phyloP scores from a whole-genome alignment of 2,113 vertebrate genomes.

The Entelurus aequoreus region DNA sequence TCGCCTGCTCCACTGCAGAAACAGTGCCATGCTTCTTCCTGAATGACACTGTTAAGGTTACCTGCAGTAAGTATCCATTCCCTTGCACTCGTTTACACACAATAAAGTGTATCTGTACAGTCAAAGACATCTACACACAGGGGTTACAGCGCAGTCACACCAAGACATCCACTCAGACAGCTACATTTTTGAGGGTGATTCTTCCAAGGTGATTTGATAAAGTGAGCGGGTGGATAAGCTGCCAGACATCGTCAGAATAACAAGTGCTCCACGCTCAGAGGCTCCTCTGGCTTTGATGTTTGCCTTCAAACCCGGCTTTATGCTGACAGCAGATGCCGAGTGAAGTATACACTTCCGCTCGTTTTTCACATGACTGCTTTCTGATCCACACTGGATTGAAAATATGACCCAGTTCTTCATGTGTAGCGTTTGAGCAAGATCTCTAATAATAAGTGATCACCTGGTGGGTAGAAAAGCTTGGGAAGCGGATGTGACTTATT shows the following conservation, averaged over 20 bases:
- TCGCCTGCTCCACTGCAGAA: conserved; percentile 9
- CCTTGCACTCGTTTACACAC: conserved; percentile 19
- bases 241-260: conserved; percentile 65
- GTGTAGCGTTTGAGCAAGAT: conserved; percentile 29
- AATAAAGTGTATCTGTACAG: conserved; percentile 6
- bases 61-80: conserved; percentile 13
- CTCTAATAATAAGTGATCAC: conserved; percentile 29
- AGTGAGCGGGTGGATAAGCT: conserved; percentile 61
- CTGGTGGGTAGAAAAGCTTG: conserved; percentile 22
- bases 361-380: conserved; percentile 42
- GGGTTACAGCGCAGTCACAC: conserved; percentile 46
- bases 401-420: conserved; percentile 36
- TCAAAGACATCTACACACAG: conserved; percentile 11
- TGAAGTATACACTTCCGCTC: conserved; percentile 40
- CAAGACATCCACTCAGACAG: conserved; percentile 40
- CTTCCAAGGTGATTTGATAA: conserved; percentile 69
- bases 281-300: conserved; percentile 63
- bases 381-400: conserved; percentile 36
- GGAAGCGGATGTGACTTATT: conserved; percentile 2
- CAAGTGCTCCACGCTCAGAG: conserved; percentile 56
- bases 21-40: conserved; percentile 16
- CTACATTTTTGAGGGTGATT: conserved; percentile 52
- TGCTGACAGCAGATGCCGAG: conserved; percentile 65
- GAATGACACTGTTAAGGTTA: conserved; percentile 41
- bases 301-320: conserved; percentile 60